Percentiles rank a stretch among this genome's conserved stretches.
Conservation (phyloP, 1,140 invertebrate genomes). For the Lepidurus packardi region DNA sequence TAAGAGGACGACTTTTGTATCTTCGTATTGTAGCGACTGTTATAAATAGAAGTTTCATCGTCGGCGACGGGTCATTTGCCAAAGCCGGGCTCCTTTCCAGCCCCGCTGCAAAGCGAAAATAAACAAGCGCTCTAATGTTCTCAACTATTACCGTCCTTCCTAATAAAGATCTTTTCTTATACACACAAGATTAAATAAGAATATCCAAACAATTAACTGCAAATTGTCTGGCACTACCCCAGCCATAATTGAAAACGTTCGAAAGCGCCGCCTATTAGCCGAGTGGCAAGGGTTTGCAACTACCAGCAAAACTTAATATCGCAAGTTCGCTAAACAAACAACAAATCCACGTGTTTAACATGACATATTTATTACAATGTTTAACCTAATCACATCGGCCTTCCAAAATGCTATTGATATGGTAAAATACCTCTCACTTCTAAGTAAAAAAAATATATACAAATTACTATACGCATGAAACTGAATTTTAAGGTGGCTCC, state of each 20-base stretch:
- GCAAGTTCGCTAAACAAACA: background rate
- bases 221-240: no score
- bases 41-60: constrained; percentile 20
- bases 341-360: background rate
- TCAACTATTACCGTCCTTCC: background rate
- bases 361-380: background rate
- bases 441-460: background rate
- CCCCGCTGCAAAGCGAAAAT: constrained; percentile 1
- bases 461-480: no score
- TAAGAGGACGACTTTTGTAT: background rate
- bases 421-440: background rate
- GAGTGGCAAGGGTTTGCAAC: no score
- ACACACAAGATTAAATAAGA: background rate
- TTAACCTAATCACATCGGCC: background rate
- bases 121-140: constrained; percentile 9
- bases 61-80: constrained; percentile 13
- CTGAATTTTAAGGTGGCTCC: background rate
- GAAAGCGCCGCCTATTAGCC: no score
- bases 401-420: constrained; percentile 15
- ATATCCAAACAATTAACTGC: no score
- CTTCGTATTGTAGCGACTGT: background rate
- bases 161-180: background rate
- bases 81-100: constrained; percentile 13
- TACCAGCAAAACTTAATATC: no score
- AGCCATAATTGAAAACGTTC: no score